Percentiles rank a stretch among this genome's conserved stretches.
Conservation (phyloP, 30 jellyfish, hydroid and myxozoan genomes). For the Aurelia aurita region DNA sequence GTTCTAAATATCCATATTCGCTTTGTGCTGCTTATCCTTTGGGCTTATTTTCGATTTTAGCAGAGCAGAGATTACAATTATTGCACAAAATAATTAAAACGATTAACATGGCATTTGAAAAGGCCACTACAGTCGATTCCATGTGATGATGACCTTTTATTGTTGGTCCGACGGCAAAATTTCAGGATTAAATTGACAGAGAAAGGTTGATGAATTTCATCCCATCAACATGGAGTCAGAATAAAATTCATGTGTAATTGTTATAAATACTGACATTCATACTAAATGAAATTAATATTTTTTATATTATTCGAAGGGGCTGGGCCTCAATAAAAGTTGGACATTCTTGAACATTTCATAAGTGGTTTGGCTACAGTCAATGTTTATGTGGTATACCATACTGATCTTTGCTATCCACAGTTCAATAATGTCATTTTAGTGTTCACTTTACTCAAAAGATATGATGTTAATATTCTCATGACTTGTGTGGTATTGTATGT, state of each 20-base stretch:
- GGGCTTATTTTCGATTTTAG: conserved; percentile 35
- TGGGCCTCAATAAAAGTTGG: conserved; percentile 37
- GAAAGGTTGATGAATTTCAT: conserved; percentile 60
- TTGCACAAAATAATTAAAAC: conserved; percentile 31
- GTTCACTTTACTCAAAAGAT: too few species aligned
- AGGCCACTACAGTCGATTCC: conserved; percentile 62
- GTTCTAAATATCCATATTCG: conserved; percentile 8
- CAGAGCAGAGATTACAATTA: conserved; percentile 62
- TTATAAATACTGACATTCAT: conserved; percentile 49
- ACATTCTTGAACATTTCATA: conserved; percentile 24
- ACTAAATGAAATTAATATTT: conserved; percentile 28
- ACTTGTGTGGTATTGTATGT: too few species aligned
- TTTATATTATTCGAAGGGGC: conserved; percentile 27
- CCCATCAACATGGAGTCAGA: conserved; percentile 77
- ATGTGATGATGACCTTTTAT: conserved; percentile 55
- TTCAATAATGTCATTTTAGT: too few species aligned
- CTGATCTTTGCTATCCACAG: too few species aligned
- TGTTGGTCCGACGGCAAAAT: conserved; percentile 51
- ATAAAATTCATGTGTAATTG: conserved; percentile 62
- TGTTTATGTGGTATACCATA: too few species aligned
- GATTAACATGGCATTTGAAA: conserved; percentile 44
- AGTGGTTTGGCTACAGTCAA: not conserved
- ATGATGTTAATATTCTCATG: too few species aligned
- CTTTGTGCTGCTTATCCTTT: conserved; percentile 23
- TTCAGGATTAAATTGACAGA: conserved; percentile 47